phyloP scores from a whole-genome alignment of 2,113 vertebrate genomes.

The Murina feae region DNA sequence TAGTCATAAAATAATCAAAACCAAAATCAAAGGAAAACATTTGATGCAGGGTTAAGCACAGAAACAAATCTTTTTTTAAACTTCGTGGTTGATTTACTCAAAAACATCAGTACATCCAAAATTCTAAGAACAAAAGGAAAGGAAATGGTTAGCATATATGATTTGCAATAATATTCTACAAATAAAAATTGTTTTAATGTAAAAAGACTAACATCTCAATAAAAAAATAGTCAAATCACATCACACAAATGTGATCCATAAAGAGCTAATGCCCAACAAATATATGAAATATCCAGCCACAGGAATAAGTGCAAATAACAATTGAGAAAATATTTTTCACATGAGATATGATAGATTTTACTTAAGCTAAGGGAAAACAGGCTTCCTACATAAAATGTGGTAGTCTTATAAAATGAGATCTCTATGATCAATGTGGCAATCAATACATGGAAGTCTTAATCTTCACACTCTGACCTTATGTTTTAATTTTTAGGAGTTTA shows the following conservation, averaged over 20 bases:
- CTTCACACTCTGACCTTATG: neutral
- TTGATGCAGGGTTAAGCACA: neutral
- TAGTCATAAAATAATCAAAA: conserved; percentile 17
- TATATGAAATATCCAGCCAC: neutral
- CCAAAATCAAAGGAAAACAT: conserved; percentile 2
- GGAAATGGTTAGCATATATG: neutral
- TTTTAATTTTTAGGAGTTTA: conserved; percentile 23
- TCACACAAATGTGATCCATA: neutral
- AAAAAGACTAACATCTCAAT: neutral
- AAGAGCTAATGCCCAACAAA: neutral
- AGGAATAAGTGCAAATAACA: neutral
- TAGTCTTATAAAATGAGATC: neutral
- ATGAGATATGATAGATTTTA: neutral
- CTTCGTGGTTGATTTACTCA: neutral
- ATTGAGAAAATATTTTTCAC: neutral
- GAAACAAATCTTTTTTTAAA: neutral
- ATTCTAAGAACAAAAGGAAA: neutral
- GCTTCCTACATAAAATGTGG: neutral
- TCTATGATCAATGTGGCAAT: neutral
- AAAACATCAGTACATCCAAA: neutral
- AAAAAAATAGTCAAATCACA: neutral
- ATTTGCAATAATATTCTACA: neutral
- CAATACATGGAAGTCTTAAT: neutral
- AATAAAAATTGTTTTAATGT: neutral
- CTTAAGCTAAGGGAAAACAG: neutral